Conservation (phyloP, 2,113 vertebrate species). For the Nanorana parkeri region DNA sequence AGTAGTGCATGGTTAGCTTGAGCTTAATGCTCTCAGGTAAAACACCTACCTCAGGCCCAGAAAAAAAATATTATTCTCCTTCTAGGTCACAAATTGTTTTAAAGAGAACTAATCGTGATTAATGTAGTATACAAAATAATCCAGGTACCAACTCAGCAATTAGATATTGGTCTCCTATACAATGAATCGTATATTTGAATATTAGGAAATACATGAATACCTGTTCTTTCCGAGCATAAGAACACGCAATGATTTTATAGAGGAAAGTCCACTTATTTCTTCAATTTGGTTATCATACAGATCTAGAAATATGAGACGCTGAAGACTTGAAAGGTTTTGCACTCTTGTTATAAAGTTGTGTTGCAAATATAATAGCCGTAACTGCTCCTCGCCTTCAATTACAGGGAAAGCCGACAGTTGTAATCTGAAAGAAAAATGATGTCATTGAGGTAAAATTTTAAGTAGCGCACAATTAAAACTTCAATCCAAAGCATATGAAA, state of each 20-base stretch:
- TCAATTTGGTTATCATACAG: constrained; percentile 89
- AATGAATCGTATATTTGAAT: background rate
- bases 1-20: too few species aligned
- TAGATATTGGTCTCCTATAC: background rate
- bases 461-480: background rate
- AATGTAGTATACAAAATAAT: too few species aligned
- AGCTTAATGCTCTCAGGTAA: too few species aligned
- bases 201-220: constrained; percentile 64
- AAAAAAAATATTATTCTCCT: too few species aligned
- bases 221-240: constrained; percentile 94
- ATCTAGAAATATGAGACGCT: constrained; percentile 89
- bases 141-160: background rate
- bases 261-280: constrained; percentile 88
- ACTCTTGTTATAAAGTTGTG: constrained; percentile 90
- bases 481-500: too few species aligned
- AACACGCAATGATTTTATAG: constrained; percentile 82
- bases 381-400: constrained; percentile 79
- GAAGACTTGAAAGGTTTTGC: constrained; percentile 85
- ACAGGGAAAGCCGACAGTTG: constrained; percentile 84
- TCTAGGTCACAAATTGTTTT: too few species aligned
- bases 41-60: too few species aligned
- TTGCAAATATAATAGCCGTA: constrained; percentile 90
- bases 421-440: constrained; percentile 71
- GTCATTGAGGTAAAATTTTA: background rate
- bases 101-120: too few species aligned